Evolutionary conservation across 92 coral and sea anemone species (phyloP).

Genomic region (Hydrozoanthus gracilis): DNA sequence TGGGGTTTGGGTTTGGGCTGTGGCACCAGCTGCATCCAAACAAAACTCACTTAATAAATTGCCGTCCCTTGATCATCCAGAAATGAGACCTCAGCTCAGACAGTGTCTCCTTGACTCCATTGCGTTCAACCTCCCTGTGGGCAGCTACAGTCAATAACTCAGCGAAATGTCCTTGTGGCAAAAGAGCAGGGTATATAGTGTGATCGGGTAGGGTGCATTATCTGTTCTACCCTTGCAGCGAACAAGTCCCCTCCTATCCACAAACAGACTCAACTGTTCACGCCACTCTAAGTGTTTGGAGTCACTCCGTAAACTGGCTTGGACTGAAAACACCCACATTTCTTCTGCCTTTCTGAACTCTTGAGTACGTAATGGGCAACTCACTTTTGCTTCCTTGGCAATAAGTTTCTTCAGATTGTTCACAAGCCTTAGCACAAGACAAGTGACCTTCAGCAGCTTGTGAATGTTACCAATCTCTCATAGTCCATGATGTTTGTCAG

Average conservation of each 20-base stretch:
- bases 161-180: conserved; percentile 32
- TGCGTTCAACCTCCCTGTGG: conserved; percentile 51
- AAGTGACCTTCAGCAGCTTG: neutral
- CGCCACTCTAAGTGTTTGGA: conserved; percentile 39
- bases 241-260: conserved; percentile 36
- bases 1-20: conserved; percentile 20
- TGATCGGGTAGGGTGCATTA: conserved; percentile 41
- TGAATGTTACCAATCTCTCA: neutral
- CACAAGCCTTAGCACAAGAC: conserved; percentile 9
- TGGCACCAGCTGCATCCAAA: conserved; percentile 40
- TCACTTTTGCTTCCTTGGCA: conserved; percentile 12
- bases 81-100: conserved; percentile 49
- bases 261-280: conserved; percentile 38
- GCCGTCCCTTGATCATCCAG: conserved; percentile 46
- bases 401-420: neutral
- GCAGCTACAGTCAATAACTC: conserved; percentile 33
- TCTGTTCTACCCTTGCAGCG: conserved; percentile 56
- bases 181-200: conserved; percentile 34
- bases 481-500: conserved; percentile 1
- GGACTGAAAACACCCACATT: conserved; percentile 45
- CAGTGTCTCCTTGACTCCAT: conserved; percentile 46
- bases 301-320: conserved; percentile 22
- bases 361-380: conserved; percentile 50
- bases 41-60: conserved; percentile 39
- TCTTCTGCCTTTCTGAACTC: conserved; percentile 30